Evolutionary conservation across 2,888 invertebrate genomes (phyloP).

Genomic region (Catocala sponsa): DNA sequence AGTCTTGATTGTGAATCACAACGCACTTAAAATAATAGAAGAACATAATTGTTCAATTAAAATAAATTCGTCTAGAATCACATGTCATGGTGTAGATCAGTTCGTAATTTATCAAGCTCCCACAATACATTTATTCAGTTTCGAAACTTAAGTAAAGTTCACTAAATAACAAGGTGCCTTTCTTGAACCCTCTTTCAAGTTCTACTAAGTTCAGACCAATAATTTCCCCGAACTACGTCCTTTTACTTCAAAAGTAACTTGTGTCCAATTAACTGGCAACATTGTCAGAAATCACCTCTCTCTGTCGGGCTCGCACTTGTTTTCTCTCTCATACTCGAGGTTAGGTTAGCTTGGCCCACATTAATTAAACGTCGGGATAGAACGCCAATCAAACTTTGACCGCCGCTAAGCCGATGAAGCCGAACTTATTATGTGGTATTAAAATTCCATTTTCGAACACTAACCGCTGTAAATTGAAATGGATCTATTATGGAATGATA

Average conservation of each 20-base stretch:
- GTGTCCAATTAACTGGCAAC: constrained; percentile 80
- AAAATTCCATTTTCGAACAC: constrained; percentile 82
- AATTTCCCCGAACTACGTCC: constrained; percentile 70
- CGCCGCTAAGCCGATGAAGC: constrained; percentile 83
- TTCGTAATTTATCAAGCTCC: constrained; percentile 39
- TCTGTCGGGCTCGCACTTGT: constrained; percentile 57
- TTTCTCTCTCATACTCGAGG: constrained; percentile 68
- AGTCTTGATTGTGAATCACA: constrained; percentile 7
- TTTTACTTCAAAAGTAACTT: constrained; percentile 73
- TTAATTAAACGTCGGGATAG: constrained; percentile 85
- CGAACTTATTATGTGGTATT: constrained; percentile 85
- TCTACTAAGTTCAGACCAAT: constrained; percentile 66
- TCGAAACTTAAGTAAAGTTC: constrained; percentile 55
- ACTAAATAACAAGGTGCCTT: constrained; percentile 60
- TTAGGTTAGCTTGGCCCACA: constrained; percentile 75
- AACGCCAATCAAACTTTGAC: constrained; percentile 87
- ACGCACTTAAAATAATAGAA: background rate
- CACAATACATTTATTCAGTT: constrained; percentile 53
- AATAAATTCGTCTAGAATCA: constrained; percentile 8
- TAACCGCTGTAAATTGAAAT: constrained; percentile 77
- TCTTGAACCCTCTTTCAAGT: constrained; percentile 62
- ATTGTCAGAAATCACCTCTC: constrained; percentile 67
- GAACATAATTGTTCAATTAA: background rate
- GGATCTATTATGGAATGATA: constrained; percentile 64
- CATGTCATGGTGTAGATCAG: constrained; percentile 20